Percentiles rank a stretch among this genome's conserved stretches.
Conservation (phyloP, 2,888 invertebrate genomes). For the Lampropteryx suffumata region DNA sequence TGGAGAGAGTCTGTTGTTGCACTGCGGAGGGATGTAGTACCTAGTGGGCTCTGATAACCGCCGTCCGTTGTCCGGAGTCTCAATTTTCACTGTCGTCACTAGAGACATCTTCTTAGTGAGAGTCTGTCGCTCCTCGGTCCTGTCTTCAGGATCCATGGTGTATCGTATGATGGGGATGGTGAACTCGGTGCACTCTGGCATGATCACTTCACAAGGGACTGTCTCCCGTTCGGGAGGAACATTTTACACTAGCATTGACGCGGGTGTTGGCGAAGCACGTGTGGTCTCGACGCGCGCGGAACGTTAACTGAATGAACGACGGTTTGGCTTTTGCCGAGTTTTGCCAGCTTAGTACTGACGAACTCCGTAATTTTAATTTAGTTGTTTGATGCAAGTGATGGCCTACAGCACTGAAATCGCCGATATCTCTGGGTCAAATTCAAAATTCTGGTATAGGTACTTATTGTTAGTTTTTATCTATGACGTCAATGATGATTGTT, state of each 20-base stretch:
- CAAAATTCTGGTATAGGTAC: background rate
- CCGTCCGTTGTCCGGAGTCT: slow-evolving; percentile 69
- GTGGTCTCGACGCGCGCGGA: slow-evolving; percentile 25
- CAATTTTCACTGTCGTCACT: slow-evolving; percentile 72
- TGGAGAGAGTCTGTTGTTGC: slow-evolving; percentile 72
- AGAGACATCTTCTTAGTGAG: slow-evolving; percentile 72
- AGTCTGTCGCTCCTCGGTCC: slow-evolving; percentile 60
- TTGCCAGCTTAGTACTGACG: slow-evolving; percentile 1
- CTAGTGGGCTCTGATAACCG: slow-evolving; percentile 69
- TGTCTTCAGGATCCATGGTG: slow-evolving; percentile 76
- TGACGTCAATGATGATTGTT: slow-evolving; percentile 37
- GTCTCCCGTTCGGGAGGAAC: slow-evolving; percentile 27
- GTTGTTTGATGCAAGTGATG: slow-evolving; percentile 36
- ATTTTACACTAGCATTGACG: slow-evolving; percentile 27
- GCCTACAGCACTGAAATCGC: slow-evolving; percentile 8
- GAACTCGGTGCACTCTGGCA: slow-evolving; percentile 79
- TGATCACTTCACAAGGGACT: slow-evolving; percentile 57
- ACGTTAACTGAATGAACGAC: slow-evolving; percentile 11
- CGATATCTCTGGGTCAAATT: too few relatives aligned
- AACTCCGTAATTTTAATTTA: slow-evolving; percentile 13
- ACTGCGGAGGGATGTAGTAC: slow-evolving; percentile 76
- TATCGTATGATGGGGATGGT: slow-evolving; percentile 75
- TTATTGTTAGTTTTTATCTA: slow-evolving; percentile 9
- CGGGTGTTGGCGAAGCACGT: slow-evolving; percentile 21
- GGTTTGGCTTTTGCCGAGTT: slow-evolving; percentile 12